phyloP scores from a whole-genome alignment of 2,113 vertebrate species.

The Ceyx margarethae region DNA sequence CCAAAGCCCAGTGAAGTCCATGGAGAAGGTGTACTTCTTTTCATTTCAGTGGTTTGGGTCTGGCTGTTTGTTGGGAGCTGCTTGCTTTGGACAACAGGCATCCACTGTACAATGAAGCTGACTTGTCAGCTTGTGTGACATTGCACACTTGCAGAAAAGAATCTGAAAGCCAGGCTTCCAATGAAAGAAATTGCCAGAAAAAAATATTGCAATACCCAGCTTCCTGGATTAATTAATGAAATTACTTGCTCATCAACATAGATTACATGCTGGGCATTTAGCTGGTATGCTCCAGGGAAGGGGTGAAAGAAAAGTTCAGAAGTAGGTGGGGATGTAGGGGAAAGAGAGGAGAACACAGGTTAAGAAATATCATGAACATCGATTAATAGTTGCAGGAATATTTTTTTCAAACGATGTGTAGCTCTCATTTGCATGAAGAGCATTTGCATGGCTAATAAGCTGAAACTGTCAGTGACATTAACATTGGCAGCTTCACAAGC shows the following conservation, averaged over 20 bases:
- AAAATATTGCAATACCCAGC: constrained; percentile 13
- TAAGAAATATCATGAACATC: not conserved
- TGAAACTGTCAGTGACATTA: not conserved
- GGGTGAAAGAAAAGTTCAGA: not conserved
- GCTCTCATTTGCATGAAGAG: not conserved
- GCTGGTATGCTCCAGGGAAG: not conserved
- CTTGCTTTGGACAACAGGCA: not conserved
- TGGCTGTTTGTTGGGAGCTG: not conserved
- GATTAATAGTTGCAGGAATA: not conserved
- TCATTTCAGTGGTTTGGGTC: not conserved
- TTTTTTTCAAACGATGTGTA: not conserved
- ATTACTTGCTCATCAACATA: constrained; percentile 45
- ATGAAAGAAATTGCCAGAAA: not conserved
- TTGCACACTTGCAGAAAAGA: not conserved
- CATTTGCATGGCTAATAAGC: not conserved
- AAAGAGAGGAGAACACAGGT: not conserved
- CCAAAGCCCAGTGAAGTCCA: not conserved
- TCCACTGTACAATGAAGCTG: not conserved
- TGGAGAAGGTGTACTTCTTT: not conserved
- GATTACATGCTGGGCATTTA: constrained; percentile 33
- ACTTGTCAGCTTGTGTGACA: not conserved
- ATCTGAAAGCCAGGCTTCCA: not conserved
- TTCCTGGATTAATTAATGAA: constrained; percentile 42
- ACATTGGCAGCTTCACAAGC: not conserved
- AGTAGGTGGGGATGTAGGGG: not conserved